Evolutionary conservation across 2,797 vertebrate genomes (phyloP).

Genomic region (Huso huso): DNA sequence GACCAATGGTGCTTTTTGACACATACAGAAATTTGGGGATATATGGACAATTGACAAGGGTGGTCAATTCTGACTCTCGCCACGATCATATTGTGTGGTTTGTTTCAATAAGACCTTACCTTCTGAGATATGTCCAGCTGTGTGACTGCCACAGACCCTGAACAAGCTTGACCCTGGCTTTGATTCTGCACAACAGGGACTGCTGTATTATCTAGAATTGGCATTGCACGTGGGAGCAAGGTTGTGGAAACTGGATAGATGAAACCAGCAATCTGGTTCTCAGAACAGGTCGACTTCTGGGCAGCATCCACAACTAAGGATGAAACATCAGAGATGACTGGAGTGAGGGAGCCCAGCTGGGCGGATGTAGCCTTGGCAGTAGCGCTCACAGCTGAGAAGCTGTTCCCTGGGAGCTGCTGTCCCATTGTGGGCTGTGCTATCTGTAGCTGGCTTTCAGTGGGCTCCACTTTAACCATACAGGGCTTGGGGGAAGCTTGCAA

Average conservation of each 20-base stretch:
- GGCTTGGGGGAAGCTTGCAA: constrained; percentile 45
- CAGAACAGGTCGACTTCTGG: constrained; percentile 35
- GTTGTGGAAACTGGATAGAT: constrained; percentile 32
- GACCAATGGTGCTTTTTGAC: no score
- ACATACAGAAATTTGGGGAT: no score
- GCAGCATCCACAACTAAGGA: constrained; percentile 39
- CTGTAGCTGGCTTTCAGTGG: constrained; percentile 40
- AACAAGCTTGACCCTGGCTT: constrained; percentile 24
- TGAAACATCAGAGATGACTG: constrained; percentile 39
- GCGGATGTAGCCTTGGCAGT: constrained; percentile 29
- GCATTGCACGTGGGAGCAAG: constrained; percentile 13
- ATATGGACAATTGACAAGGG: no score
- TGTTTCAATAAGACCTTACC: constrained; percentile 22
- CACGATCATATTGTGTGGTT: no score
- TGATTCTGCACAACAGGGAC: constrained; percentile 15
- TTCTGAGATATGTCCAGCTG: constrained; percentile 20
- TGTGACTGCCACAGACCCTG: constrained; percentile 23
- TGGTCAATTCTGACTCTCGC: no score
- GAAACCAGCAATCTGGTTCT: constrained; percentile 38
- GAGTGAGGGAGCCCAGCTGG: constrained; percentile 39
- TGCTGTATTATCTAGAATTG: neutral
- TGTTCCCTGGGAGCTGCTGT: constrained; percentile 30
- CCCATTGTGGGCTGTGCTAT: constrained; percentile 28
- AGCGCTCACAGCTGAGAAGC: constrained; percentile 18
- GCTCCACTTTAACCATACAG: constrained; percentile 48